Percentiles rank a stretch among this genome's conserved stretches.
Conservation (phyloP, 1,140 invertebrate species). For the Pogonognathellus flavescens region DNA sequence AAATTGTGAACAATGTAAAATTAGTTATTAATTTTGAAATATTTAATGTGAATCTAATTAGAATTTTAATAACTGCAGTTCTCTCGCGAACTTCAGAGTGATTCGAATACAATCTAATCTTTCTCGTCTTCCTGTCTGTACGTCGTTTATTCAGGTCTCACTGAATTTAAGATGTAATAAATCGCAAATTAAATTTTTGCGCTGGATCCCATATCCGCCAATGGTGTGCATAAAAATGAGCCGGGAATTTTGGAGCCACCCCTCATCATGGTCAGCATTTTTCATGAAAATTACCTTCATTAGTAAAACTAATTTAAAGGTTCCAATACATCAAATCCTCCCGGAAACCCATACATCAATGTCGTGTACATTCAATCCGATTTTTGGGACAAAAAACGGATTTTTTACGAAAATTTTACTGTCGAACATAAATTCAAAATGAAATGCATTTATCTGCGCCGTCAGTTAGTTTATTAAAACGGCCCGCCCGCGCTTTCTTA, state of each 20-base stretch:
- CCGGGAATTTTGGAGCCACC: slow-evolving; percentile 41
- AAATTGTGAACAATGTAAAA: not conserved
- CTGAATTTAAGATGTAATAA: no score
- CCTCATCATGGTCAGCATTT: slow-evolving; percentile 27
- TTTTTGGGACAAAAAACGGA: not conserved
- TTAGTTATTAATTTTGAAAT: no score
- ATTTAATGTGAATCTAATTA: no score
- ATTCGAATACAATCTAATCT: no score
- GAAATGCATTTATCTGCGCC: slow-evolving; percentile 13
- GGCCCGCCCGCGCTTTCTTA: slow-evolving; percentile 4
- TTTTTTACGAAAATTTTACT: slow-evolving; percentile 14
- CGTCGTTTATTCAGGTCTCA: not conserved
- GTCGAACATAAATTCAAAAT: slow-evolving; percentile 10
- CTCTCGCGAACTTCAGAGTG: no score
- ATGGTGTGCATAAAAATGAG: not conserved
- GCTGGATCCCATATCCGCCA: not conserved
- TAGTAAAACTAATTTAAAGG: not conserved
- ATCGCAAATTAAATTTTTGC: not conserved
- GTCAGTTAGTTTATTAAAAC: slow-evolving; percentile 23
- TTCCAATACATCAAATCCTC: not conserved
- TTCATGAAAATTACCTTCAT: slow-evolving; percentile 33
- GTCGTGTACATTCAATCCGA: no score
- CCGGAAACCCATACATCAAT: not conserved
- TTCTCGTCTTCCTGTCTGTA: not conserved
- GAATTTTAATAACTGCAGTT: no score